Base-by-base conservation (phyloP, 2,113 vertebrate genomes). In the Lichenostomus cassidix region DNA sequence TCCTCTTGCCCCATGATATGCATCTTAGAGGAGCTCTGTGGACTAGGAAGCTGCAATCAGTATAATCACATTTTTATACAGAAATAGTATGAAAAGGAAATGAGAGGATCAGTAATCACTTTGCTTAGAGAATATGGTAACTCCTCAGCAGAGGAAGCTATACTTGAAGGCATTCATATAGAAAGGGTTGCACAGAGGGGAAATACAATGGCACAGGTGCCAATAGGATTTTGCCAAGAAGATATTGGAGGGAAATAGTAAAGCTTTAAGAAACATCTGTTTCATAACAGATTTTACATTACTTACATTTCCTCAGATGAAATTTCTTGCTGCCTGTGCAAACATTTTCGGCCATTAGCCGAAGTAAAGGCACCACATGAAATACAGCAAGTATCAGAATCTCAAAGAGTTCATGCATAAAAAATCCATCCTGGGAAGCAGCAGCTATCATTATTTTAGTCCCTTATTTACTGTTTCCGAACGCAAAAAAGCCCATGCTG, bases 221-320 rank as follows among this genome's bases (percentile, higher is more conserved):
- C 52, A 28, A 44, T 1, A 73, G 20, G 9, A 87, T 88, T 90
- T 76, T 92, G 60, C 70, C 20, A 13, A 79, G 75, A 83, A 85
- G 4, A 31, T 55, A 46, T 6, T 15, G 18, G 9, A 82, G 12
- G 14, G 8, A 85, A 93, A 74, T 20, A 89, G 41, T 55, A 94
- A 92, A 83, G 16, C 33, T 70, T 76, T 93, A 64, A 68, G 49
- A 93, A 90, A 9, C 15, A 80, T n/a, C 17, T 83, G 79, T 65
- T 87, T 75, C 6, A 27, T 69, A 81, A 58, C 37, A 77, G 89
- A 86, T 91, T 76, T 70, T 84, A 37, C 17, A 71, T 77, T 85
- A 96, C 96, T 94, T 96, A 97, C 97, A 92, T 97, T 97, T 97
- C 92, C 95, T 97, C 64, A 53, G 93, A 22, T 83, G 95, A 87